Conservation (phyloP, 2,797 vertebrate species). For the Mormyrus proboscirostris region DNA sequence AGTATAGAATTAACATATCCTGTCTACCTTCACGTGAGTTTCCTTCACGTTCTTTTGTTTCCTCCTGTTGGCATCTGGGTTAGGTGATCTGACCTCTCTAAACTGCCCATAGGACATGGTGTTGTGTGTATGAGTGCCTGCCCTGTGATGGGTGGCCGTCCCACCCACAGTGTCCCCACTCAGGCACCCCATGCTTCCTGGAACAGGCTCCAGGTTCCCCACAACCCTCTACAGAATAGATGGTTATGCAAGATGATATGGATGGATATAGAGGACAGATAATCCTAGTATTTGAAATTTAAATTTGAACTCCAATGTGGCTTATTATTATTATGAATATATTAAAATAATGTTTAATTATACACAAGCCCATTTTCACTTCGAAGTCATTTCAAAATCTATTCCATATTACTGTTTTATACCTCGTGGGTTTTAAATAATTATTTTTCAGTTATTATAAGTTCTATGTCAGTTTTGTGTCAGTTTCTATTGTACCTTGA, state of each 20-base stretch:
- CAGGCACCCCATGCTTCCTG: background rate
- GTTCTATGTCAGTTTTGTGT: background rate
- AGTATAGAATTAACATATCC: background rate
- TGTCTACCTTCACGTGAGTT: background rate
- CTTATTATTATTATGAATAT: background rate
- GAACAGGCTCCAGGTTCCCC: background rate
- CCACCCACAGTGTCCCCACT: background rate
- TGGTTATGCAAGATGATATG: background rate
- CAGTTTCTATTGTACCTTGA: background rate
- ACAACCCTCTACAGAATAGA: background rate
- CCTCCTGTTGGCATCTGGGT: background rate
- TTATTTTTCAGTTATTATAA: background rate
- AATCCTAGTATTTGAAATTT: conserved; percentile 1
- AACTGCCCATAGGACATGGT: background rate
- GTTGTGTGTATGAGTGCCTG: background rate
- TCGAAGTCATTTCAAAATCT: background rate
- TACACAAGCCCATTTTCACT: background rate
- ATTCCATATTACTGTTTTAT: background rate
- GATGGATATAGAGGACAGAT: background rate
- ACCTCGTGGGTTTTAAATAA: background rate
- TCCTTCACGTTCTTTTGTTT: background rate
- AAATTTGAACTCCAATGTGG: background rate
- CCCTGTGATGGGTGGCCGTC: background rate
- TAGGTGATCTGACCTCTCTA: background rate
- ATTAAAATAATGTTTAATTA: conserved; percentile 8